Base-by-base conservation (phyloP, 1,140 invertebrate genomes). In the Plectus sambesii region DNA sequence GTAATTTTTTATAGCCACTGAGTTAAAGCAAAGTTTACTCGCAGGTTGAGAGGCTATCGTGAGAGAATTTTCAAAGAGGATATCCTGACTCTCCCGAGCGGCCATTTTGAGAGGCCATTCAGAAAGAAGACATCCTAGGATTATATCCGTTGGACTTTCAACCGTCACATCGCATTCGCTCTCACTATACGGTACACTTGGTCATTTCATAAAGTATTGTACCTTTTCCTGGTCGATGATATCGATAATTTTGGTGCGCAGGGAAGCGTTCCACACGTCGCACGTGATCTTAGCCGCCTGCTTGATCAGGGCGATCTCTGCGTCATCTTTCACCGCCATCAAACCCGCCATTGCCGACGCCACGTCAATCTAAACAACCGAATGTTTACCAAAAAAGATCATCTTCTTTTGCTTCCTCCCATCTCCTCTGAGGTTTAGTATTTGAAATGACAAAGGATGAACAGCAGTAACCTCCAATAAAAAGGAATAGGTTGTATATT, bases 241-340 rank as follows among this genome's bases (percentile, higher is more conserved):
- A 70, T 94, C 88, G 82, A 97, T 93, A 47, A 99, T 86, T 72
- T 97, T 86, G 73, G 93, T 86, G 72, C 89, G 89, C 5, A 98
- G 76, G 74, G 90, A 93, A 66, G 96, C 96, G 23, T 80, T 85
- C 69, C 92, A 99, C 3, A 98, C 79, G 74, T 97, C 90, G 39
- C 85, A 82, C 23, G 89, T 87, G 4, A 90, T 84, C 60, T 85
- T 73, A 60, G 82, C 87, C 0, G 94, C 89, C 75, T 89, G 92
- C 70, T 88, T 93, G 37, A 96, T 81, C n/a, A 82, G 82, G 22
- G 81, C 79, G 25, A 98, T 74, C 74, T 98, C 94, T 1, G 78
- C 68, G 51, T 97, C 90, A 73, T 98, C 92, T 74, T 98, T 99
- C 0, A 86, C 80, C 24, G 85, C 83, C 79, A 96, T 87, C 0